Evolutionary conservation across 2,888 invertebrate genomes (phyloP).

Genomic region (Loripinus fragilis): DNA sequence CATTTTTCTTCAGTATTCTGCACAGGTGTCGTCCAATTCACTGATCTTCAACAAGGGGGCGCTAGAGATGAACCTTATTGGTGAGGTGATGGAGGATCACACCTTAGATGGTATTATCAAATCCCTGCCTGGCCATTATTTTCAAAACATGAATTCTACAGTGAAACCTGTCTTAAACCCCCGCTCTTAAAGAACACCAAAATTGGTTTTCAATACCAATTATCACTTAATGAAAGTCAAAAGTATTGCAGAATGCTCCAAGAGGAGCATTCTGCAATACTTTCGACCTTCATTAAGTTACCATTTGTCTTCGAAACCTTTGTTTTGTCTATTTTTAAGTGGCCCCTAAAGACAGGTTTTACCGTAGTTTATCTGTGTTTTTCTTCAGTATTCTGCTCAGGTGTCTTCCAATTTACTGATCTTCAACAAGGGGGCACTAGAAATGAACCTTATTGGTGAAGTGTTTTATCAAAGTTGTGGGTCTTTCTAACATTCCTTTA

Average conservation of each 20-base stretch:
- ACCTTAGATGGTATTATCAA: constrained; percentile 60
- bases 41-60: constrained; percentile 54
- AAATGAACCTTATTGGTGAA: constrained; percentile 68
- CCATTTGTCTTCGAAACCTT: no score
- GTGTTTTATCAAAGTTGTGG: constrained; percentile 31
- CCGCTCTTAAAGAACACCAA: no score
- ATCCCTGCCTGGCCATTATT: constrained; percentile 56
- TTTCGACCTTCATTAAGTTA: no score
- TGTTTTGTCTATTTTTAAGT: no score
- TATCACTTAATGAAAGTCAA: no score
- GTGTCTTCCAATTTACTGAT: constrained; percentile 37
- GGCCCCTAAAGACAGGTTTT: no score
- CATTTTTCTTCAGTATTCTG: constrained; percentile 26
- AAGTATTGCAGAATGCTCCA: no score
- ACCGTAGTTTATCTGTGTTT: no score
- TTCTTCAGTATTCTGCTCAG: constrained; percentile 31
- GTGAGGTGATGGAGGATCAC: constrained; percentile 71
- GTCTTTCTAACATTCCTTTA: constrained; percentile 27
- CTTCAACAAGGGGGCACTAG: constrained; percentile 60
- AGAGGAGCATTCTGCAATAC: no score
- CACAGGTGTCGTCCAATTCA: constrained; percentile 37
- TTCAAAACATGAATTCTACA: no score
- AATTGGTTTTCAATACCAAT: no score
- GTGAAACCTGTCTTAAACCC: no score
- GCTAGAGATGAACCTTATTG: constrained; percentile 74